These are phyloP conservation scores for Dasyurus viverrinus DNA, from an alignment of 2,113 vertebrate species.

Conservation along the genomic window DNA sequence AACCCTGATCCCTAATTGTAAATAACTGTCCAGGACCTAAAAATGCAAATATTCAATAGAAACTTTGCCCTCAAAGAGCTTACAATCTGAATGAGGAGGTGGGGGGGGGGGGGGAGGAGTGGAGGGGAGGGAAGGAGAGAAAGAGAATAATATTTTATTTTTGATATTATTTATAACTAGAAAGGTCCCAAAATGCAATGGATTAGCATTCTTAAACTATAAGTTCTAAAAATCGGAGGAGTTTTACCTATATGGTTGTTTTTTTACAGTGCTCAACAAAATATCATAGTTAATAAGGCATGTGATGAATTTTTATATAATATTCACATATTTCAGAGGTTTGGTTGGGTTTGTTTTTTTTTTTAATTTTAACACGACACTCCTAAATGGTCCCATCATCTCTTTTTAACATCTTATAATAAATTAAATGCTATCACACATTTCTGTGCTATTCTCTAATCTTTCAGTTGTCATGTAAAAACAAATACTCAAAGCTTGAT, in stretches of 20 bases:
- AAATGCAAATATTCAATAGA: not conserved
- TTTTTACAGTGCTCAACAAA: not conserved
- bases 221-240: not conserved
- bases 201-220: not conserved
- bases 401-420: not conserved
- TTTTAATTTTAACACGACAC: not conserved
- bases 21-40: not conserved
- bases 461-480: not conserved
- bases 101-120: rapidly evolving
- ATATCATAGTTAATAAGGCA: not conserved
- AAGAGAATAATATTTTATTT: not conserved
- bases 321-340: not conserved
- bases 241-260: not conserved
- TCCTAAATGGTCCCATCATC: not conserved
- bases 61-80: not conserved
- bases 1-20: not conserved
- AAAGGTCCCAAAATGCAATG: not conserved
- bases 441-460: not conserved
- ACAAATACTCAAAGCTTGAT: not conserved
- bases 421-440: not conserved
- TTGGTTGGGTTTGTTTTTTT: not conserved
- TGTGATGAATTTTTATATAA: not conserved
- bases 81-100: no score
- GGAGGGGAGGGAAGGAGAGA: no score
- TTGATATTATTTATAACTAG: not conserved